A percentile compares a stretch with the other conserved stretches of the same genome.
phyloP scores from a whole-genome alignment of 1,140 invertebrate species.

The Drosophila parabipectinata region DNA sequence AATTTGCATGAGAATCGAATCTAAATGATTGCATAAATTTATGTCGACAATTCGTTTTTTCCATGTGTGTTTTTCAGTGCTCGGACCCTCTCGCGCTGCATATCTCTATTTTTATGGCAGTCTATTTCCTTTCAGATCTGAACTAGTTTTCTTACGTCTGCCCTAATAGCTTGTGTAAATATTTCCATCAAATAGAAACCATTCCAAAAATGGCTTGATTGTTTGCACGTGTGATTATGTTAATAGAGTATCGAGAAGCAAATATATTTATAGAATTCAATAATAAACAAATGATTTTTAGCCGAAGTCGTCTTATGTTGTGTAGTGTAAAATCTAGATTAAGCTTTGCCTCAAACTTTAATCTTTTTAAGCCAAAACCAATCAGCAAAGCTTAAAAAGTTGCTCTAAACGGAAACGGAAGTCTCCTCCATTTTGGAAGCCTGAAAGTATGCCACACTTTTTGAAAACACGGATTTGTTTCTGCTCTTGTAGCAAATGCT shows the following conservation, averaged over 20 bases:
- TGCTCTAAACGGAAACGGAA: slow-evolving; percentile 41
- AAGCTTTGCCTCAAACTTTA: slow-evolving; percentile 12
- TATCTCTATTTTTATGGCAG: slow-evolving; percentile 15
- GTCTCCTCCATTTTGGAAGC: neutral
- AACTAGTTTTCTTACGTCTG: slow-evolving; percentile 65
- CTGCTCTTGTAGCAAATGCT: slow-evolving; percentile 67
- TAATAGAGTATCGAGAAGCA: slow-evolving; percentile 17
- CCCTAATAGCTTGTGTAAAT: slow-evolving; percentile 5
- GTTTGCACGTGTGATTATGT: slow-evolving; percentile 25
- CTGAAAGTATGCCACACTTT: slow-evolving; percentile 44
- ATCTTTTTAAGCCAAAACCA: neutral
- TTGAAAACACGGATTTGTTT: neutral
- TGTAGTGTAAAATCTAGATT: slow-evolving; percentile 36
- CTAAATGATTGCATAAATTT: slow-evolving; percentile 79
- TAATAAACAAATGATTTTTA: neutral
- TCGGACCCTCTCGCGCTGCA: slow-evolving; percentile 53
- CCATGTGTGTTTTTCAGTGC: slow-evolving; percentile 27
- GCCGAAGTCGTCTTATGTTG: neutral
- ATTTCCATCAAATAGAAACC: slow-evolving; percentile 15
- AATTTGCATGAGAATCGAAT: slow-evolving; percentile 80
- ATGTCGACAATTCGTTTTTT: slow-evolving; percentile 71
- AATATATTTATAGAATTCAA: slow-evolving; percentile 1
- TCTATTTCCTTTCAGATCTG: slow-evolving; percentile 46
- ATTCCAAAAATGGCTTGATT: slow-evolving; percentile 10
- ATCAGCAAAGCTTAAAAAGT: slow-evolving; percentile 19